Percentiles rank a stretch among this genome's conserved stretches.
Evolutionary conservation across 2,888 invertebrate species (phyloP).

Genomic region (Anodontia alba): DNA sequence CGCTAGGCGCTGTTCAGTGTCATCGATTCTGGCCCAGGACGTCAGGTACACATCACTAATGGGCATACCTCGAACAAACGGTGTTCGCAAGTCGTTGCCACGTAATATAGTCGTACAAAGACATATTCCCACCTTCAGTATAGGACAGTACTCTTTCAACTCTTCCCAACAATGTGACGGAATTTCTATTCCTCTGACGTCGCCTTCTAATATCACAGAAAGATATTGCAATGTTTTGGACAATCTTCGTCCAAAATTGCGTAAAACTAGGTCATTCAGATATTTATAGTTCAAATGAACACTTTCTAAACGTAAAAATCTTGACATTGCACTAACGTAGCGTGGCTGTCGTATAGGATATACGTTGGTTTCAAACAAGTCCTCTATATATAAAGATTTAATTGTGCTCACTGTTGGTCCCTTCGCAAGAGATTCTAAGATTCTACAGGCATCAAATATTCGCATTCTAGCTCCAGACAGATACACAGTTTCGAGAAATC

Average conservation of each 20-base stretch:
- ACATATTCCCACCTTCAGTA: constrained; percentile 48
- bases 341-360: constrained; percentile 50
- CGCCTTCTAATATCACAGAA: constrained; percentile 61
- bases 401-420: constrained; percentile 51
- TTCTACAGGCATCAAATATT: constrained; percentile 62
- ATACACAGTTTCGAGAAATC: constrained; percentile 51
- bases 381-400: constrained; percentile 57
- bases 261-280: constrained; percentile 48
- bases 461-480: constrained; percentile 56
- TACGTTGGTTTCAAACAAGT: constrained; percentile 62
- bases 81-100: constrained; percentile 52
- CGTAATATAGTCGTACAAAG: constrained; percentile 62
- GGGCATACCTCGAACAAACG: constrained; percentile 63
- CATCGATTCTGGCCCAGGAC: constrained; percentile 57
- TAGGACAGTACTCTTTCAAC: constrained; percentile 41
- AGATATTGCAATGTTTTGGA: constrained; percentile 42
- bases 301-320: constrained; percentile 43
- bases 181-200: constrained; percentile 56
- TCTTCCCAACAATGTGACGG: constrained; percentile 54
- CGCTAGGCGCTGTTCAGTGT: constrained; percentile 38
- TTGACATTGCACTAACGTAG: constrained; percentile 53
- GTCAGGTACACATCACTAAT: constrained; percentile 59
- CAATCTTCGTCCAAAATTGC: constrained; percentile 48
- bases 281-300: constrained; percentile 63
- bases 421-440: constrained; percentile 60